Evolutionary conservation across 2,797 vertebrate genomes (phyloP), one percentile per base, ranked within the genome.

Genomic region (Acanthurus tractus): DNA sequence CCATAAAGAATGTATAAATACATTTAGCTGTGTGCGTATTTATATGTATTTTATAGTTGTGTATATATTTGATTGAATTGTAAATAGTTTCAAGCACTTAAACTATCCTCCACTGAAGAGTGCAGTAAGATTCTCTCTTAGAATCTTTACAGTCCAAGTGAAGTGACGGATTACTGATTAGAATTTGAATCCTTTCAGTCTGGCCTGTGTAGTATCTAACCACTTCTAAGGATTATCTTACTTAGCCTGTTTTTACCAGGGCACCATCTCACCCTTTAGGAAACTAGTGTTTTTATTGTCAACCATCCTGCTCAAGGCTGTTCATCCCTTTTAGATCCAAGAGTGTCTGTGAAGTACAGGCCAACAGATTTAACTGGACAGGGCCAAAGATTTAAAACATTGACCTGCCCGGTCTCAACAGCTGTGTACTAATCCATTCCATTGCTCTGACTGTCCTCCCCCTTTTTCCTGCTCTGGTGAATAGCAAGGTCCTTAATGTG

Each of bases 401-500:
- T 93, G 89, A 92, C 89, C 90, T 81, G 81, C 84, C 77, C 38
- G 15, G 65, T 90, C 86, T 82, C 84, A 88, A 88, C 90, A 91
- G 89, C 87, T 92, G 89, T 86, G 86, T 85, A 83, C 88, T 92
- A 90, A 91, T 92, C 88, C 88, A 84, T 90, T 89, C 84, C 55
- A 71, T 80, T 85, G 86, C 92, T 85, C 82, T 17, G 81, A 86
- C 88, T 79, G 76, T 88, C 80, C 76, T 81, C 85, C 80, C 84
- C 65, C 25, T 63, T 86, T 83, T 88, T 79, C 82, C 87, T 87
- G 84, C 87, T 89, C 85, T 82, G 86, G 78, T 93, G 86, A 90
- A 92, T 89, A 86, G 90, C 84, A 78, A 87, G 89, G 86, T 90
- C 88, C 91, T 90, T 93, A 93, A 92, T 93, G 89, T 89, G 88